Conservation (phyloP, 2,888 invertebrate species). For the Oxyteleia sp. region DNA sequence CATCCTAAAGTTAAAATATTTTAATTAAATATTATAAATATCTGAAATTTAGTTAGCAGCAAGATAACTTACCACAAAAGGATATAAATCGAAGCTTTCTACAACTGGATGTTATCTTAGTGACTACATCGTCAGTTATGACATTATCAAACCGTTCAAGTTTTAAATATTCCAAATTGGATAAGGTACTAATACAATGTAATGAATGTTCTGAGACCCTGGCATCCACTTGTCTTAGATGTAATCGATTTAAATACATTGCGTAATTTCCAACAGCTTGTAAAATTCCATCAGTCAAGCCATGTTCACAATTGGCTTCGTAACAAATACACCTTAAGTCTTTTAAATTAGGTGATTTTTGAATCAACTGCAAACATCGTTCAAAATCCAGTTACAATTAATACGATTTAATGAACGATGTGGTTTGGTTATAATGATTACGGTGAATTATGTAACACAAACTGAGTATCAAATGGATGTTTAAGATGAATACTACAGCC, state of each 20-base stretch:
- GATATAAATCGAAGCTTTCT: slow-evolving; percentile 59
- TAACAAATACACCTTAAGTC: slow-evolving; percentile 68
- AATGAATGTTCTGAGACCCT: slow-evolving; percentile 48
- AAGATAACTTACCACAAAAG: slow-evolving; percentile 60
- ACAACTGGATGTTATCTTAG: slow-evolving; percentile 42
- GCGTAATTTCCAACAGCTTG: slow-evolving; percentile 56
- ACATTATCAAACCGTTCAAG: slow-evolving; percentile 66
- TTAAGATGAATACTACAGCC: slow-evolving; percentile 29
- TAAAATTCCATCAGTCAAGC: slow-evolving; percentile 62
- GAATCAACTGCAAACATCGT: slow-evolving; percentile 58
- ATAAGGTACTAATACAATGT: slow-evolving; percentile 43
- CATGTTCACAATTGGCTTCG: slow-evolving; percentile 53
- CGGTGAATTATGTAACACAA: slow-evolving; percentile 15
- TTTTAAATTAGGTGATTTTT: slow-evolving; percentile 56
- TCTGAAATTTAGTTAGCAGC: neutral
- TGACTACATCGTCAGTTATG: slow-evolving; percentile 57
- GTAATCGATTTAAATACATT: slow-evolving; percentile 57
- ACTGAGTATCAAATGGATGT: slow-evolving; percentile 21
- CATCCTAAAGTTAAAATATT: too few species aligned
- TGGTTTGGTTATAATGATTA: slow-evolving; percentile 10
- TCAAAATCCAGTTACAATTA: slow-evolving; percentile 31
- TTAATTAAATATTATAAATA: neutral
- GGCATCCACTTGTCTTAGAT: slow-evolving; percentile 61
- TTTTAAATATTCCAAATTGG: slow-evolving; percentile 67
- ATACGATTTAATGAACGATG: neutral